These are phyloP conservation scores for Melanerpes aurifrons DNA, from an alignment of 2,113 vertebrate species.

Conservation along the genomic window DNA sequence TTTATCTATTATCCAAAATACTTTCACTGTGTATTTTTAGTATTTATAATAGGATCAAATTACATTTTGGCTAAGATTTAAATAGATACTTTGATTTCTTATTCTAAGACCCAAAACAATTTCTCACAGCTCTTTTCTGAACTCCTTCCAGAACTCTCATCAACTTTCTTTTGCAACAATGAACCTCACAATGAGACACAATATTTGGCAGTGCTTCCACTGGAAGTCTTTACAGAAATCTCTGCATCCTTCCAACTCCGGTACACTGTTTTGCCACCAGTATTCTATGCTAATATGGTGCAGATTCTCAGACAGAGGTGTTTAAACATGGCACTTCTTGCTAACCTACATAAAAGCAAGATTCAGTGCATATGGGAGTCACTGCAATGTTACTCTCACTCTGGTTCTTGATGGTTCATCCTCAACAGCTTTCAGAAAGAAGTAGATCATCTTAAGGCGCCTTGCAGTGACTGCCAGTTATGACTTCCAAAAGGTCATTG, in stretches of 20 bases:
- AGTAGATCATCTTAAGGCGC: background rate
- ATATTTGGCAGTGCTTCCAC: slow-evolving; percentile 16
- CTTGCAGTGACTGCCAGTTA: background rate
- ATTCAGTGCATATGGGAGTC: background rate
- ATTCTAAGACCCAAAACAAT: slow-evolving; percentile 43
- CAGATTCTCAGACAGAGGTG: background rate
- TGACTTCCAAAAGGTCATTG: background rate
- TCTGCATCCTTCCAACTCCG: background rate
- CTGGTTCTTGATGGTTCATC: background rate
- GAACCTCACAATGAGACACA: background rate
- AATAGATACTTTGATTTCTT: slow-evolving; percentile 34
- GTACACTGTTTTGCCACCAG: background rate
- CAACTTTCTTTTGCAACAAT: slow-evolving; percentile 42
- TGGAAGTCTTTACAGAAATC: background rate
- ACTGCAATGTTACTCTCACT: background rate
- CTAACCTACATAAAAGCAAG: background rate
- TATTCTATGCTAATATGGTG: background rate
- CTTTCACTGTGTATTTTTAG: slow-evolving; percentile 39
- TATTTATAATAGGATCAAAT: background rate
- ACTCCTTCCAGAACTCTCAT: slow-evolving; percentile 37
- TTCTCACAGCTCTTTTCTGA: slow-evolving; percentile 44
- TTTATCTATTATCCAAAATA: slow-evolving; percentile 51
- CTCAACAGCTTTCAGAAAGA: background rate
- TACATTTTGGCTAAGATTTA: slow-evolving; percentile 47
- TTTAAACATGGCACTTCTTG: background rate